phyloP scores from a whole-genome alignment of 2,797 vertebrate species.

The Eidolon dupreanum region DNA sequence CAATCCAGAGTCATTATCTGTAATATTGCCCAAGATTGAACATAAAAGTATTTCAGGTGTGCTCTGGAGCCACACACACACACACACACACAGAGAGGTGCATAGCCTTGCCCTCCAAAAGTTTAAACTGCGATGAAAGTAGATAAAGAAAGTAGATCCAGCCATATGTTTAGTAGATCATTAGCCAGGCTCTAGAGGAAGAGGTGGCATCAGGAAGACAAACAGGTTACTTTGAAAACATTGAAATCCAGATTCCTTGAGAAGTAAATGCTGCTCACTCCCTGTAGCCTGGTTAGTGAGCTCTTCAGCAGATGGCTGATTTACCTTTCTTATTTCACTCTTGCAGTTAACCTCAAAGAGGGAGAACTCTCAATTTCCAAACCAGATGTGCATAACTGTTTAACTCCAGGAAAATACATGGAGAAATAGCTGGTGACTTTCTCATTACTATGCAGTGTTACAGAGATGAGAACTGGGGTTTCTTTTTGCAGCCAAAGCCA shows the following conservation, averaged over 20 bases:
- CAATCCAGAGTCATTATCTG: background rate
- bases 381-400: constrained; percentile 61
- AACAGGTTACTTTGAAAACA: background rate
- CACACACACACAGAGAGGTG: background rate
- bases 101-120: background rate
- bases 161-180: constrained; percentile 42
- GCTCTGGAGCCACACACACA: background rate
- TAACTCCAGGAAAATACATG: constrained; percentile 49
- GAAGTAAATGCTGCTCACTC: background rate
- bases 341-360: constrained; percentile 29
- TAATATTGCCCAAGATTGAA: background rate
- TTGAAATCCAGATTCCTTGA: constrained; percentile 44
- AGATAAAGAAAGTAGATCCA: background rate
- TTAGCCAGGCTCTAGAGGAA: constrained; percentile 41
- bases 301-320: constrained; percentile 59
- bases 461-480: background rate
- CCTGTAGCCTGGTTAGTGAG: constrained; percentile 4
- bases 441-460: background rate
- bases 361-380: constrained; percentile 60
- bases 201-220: constrained; percentile 7
- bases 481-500: background rate
- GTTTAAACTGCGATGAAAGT: background rate
- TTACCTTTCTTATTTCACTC: constrained; percentile 54
- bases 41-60: background rate
- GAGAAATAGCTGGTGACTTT: constrained; percentile 52